These are phyloP conservation scores for Diplodus puntazzo DNA, from an alignment of 2,797 vertebrate genomes.

Conservation along the genomic window DNA sequence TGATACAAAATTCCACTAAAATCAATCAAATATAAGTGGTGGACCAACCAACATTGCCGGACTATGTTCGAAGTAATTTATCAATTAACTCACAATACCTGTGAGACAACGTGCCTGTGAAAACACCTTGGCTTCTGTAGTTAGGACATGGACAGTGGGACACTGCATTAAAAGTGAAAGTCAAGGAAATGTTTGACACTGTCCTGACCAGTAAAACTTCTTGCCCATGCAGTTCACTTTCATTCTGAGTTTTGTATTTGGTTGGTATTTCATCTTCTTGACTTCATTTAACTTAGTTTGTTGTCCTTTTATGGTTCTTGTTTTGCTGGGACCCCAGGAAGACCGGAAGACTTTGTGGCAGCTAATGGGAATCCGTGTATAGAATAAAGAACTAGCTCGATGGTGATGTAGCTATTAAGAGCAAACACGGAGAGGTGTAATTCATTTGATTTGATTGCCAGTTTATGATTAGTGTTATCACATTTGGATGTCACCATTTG, in stretches of 20 bases:
- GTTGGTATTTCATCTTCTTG: no score
- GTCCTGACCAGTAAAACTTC: neutral
- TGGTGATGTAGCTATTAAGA: neutral
- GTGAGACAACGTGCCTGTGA: neutral
- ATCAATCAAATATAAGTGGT: no score
- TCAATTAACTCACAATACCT: neutral
- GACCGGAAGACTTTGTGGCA: no score
- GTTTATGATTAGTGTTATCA: constrained; percentile 30
- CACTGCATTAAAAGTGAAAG: constrained; percentile 1
- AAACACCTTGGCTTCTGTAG: neutral
- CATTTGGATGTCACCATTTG: constrained; percentile 17
- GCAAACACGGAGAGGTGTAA: neutral
- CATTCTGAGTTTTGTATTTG: no score
- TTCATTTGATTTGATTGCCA: constrained; percentile 18
- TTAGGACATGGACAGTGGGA: neutral
- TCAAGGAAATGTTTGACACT: neutral
- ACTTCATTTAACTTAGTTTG: no score
- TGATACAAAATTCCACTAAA: no score
- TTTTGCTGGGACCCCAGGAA: no score
- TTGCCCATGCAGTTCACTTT: no score
- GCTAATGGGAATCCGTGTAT: no score
- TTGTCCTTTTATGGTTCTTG: no score
- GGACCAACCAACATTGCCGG: no score
- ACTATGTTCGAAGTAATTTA: no score
- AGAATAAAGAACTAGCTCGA: neutral